These are phyloP conservation scores for Phalloptychus januarius DNA, from an alignment of 2,797 vertebrate genomes.

Conservation along the genomic window DNA sequence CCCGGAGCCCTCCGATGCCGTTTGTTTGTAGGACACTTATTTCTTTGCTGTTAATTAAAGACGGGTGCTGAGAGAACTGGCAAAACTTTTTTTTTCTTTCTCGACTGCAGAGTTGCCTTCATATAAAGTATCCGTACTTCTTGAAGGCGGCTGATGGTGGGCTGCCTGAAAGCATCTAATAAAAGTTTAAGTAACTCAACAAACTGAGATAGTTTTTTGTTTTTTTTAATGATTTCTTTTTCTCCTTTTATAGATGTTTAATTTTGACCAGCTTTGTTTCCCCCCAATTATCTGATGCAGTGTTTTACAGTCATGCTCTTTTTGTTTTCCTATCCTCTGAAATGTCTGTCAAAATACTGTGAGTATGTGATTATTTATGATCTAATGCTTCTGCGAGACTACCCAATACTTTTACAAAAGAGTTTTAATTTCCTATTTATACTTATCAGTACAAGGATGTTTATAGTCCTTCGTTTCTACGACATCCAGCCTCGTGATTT, in stretches of 20 bases:
- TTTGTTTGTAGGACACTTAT: not conserved
- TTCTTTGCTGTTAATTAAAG: conserved; percentile 2
- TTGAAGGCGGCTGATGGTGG: not conserved
- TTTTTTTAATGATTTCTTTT: not conserved
- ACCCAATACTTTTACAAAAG: too few relatives aligned
- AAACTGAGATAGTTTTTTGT: too few relatives aligned
- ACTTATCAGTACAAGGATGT: not conserved
- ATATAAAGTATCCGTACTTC: not conserved
- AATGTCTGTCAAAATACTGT: not conserved
- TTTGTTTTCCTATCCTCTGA: not conserved
- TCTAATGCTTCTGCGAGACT: not conserved
- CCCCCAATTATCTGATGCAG: not conserved
- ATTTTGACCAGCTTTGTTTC: not conserved
- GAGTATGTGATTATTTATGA: not conserved
- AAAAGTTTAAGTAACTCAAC: not conserved
- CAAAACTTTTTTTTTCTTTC: too few relatives aligned
- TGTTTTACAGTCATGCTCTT: not conserved
- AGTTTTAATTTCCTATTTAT: not conserved
- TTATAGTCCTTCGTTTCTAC: not conserved
- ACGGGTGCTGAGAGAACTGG: not conserved
- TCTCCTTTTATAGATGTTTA: not conserved
- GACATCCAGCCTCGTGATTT: not conserved
- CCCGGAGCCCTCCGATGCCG: not conserved
- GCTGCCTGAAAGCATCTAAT: not conserved
- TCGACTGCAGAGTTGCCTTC: not conserved